These are phyloP conservation scores for Hydroisotoma schaefferi DNA, from an alignment of 2,888 invertebrate species.

Conservation along the genomic window DNA sequence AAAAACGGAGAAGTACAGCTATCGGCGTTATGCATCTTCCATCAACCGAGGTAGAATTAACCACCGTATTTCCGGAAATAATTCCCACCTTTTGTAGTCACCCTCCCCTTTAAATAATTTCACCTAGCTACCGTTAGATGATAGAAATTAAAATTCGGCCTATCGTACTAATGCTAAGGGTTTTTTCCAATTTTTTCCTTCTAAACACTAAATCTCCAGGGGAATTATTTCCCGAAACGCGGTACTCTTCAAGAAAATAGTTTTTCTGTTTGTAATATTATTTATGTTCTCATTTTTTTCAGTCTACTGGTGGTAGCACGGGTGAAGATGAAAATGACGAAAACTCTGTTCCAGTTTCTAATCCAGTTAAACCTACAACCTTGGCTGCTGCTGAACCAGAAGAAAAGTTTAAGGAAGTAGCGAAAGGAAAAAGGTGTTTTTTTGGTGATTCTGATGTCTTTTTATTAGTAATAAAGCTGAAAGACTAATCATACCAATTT, in stretches of 20 bases:
- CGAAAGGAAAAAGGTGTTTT: constrained; percentile 6
- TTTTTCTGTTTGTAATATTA: too few relatives aligned
- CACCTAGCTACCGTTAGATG: too few relatives aligned
- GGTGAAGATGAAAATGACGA: constrained; percentile 58
- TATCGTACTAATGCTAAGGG: too few relatives aligned
- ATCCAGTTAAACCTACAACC: constrained; percentile 50
- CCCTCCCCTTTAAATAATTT: too few relatives aligned
- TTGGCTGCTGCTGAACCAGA: constrained; percentile 37
- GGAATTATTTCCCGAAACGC: too few relatives aligned
- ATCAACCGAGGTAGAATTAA: constrained; percentile 57
- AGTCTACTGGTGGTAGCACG: constrained; percentile 62
- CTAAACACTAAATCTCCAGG: too few relatives aligned
- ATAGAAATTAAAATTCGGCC: constrained; percentile 2
- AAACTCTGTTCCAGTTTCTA: constrained; percentile 54
- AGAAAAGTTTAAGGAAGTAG: constrained; percentile 22
- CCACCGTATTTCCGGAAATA: too few relatives aligned
- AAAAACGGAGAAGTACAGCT: constrained; percentile 58
- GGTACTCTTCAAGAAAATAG: not conserved
- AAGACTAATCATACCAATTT: not conserved
- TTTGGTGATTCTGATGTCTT: not conserved
- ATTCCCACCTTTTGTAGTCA: too few relatives aligned
- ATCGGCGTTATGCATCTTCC: constrained; percentile 59
- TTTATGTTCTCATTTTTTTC: constrained; percentile 29
- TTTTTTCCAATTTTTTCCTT: too few relatives aligned
- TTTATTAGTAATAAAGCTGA: constrained; percentile 2